These are phyloP conservation scores for Aldrovandia affinis DNA, from an alignment of 2,797 vertebrate genomes.

Conservation along the genomic window DNA sequence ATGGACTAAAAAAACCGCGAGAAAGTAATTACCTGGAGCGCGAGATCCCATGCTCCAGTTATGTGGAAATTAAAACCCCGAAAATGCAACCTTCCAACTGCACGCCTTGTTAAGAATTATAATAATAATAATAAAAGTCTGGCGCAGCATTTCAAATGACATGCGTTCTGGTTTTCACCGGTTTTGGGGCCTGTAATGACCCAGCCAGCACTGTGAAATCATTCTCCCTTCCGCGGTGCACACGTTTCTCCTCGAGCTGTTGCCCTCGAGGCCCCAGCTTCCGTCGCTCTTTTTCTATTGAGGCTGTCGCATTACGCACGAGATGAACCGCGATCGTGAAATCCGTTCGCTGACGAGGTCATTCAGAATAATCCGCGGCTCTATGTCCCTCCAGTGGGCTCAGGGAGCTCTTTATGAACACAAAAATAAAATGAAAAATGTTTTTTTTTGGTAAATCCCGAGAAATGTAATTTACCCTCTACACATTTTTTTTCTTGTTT, in stretches of 20 bases:
- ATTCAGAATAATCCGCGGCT: neutral
- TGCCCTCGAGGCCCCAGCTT: neutral
- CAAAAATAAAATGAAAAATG: neutral
- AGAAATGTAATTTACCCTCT: neutral
- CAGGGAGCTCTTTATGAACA: neutral
- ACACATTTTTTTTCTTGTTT: neutral
- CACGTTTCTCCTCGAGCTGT: constrained; percentile 14
- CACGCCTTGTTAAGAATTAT: neutral
- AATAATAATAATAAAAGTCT: constrained; percentile 40
- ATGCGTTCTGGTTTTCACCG: constrained; percentile 44
- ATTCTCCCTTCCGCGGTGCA: constrained; percentile 59
- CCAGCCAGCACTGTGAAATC: constrained; percentile 57
- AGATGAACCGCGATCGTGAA: neutral
- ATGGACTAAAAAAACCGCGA: constrained; percentile 38
- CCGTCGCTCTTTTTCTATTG: neutral
- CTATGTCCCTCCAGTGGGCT: neutral
- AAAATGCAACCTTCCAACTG: constrained; percentile 36
- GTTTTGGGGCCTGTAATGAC: constrained; percentile 57
- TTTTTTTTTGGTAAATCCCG: neutral
- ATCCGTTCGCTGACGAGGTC: neutral
- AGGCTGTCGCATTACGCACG: neutral
- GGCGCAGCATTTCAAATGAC: constrained; percentile 47
- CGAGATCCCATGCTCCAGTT: constrained; percentile 47
- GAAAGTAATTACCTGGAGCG: constrained; percentile 43
- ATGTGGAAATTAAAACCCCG: constrained; percentile 60